Evolutionary conservation across 2,113 vertebrate species (phyloP), one percentile per base, ranked within the genome.

Genomic region (Platanista minor): DNA sequence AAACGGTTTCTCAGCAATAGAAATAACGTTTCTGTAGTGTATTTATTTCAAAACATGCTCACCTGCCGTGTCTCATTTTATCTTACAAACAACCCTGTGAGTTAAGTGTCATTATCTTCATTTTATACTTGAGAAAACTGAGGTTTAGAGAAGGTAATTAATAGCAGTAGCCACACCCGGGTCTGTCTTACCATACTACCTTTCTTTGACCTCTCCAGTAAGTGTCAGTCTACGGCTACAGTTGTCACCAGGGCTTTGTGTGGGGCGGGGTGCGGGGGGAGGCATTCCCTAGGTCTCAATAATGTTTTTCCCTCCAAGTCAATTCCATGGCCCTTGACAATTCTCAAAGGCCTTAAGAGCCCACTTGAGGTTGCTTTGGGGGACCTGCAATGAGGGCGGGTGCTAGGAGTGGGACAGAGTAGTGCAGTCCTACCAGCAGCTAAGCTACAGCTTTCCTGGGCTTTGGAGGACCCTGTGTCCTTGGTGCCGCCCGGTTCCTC

Each of bases 41-140:
- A 87, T 92, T 96, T 94, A 61, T 69, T 93, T 62, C 59, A 84
- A 92, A 96, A 90, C n/a, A 64, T 39, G n/a, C 64, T 96, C 80
- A 93, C 64, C 49, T 80, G 61, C n/a, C 36, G 85, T 20, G 6
- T 93, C 62, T 84, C 52, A n/a, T 92, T 75, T 96, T 84, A 57
- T 83, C 86, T 96, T 91, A 87, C 91, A 93, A 94, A 96, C 82
- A 94, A 85, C 29, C 13, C 43, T 77, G 64, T 82, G 85, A 95
- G 39, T 13, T 75, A 80, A 49, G 71, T 91, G 57, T 72, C 86
- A 91, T 83, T 90, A 87, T 59, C 18, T 13, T 87, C 80, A 95
- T 75, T 87, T 94, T 87, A 77, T 77, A 67, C 29, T 49, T 81
- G 78, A 87, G 78, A 88, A 97, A 94, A 78, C 12, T 10, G 27